phyloP scores from a whole-genome alignment of 2,888 invertebrate species.

The Sarcophaga subvicina region DNA sequence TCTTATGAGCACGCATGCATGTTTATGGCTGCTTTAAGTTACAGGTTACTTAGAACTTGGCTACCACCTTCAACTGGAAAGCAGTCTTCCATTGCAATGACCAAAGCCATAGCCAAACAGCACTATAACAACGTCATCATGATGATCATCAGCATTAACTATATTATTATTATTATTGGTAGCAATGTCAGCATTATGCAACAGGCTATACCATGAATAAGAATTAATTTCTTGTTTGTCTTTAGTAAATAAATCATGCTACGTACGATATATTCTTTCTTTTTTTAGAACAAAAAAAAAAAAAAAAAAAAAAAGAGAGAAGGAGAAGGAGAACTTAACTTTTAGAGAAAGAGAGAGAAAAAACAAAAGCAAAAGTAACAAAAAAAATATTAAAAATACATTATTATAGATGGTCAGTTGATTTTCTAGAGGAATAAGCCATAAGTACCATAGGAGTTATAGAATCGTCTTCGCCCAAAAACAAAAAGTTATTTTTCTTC shows the following conservation, averaged over 20 bases:
- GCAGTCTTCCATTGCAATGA: not conserved
- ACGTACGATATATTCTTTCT: conserved; percentile 8
- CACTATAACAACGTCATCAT: conserved; percentile 39
- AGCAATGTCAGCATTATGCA: conserved; percentile 28
- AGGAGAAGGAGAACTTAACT: no score
- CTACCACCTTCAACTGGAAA: conserved; percentile 40
- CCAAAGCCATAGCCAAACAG: not conserved
- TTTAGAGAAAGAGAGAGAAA: no score
- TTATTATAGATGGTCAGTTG: conserved; percentile 35
- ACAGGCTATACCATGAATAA: conserved; percentile 60
- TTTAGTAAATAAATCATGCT: conserved; percentile 66
- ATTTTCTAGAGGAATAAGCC: not conserved
- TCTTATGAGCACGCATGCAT: conserved; percentile 50
- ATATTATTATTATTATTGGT: not conserved
- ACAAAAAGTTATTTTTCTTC: no score
- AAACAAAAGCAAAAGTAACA: conserved; percentile 6
- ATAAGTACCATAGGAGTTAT: no score
- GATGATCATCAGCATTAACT: conserved; percentile 26
- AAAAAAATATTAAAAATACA: conserved; percentile 51
- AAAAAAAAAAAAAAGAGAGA: not conserved
- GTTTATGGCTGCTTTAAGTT: conserved; percentile 15
- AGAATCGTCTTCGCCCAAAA: no score
- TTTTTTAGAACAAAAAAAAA: conserved; percentile 6
- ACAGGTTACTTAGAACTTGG: conserved; percentile 27
- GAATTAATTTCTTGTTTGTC: conserved; percentile 68